phyloP scores from a whole-genome alignment of 1,140 invertebrate species.

The Leptopilina boulardi region DNA sequence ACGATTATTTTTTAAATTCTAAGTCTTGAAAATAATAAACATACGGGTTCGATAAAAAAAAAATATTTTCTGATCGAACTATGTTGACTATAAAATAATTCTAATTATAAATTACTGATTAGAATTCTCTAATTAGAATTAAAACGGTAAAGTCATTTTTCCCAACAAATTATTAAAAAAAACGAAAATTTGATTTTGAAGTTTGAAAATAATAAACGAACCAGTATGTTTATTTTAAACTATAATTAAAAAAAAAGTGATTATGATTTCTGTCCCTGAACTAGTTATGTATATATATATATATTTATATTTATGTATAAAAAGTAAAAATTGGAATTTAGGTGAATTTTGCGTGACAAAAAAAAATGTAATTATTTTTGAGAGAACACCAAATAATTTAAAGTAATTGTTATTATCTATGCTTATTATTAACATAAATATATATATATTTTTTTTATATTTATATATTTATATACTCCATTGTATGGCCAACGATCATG shows the following conservation, averaged over 20 bases:
- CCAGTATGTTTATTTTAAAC: background rate
- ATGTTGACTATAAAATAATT: too few relatives aligned
- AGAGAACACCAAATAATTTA: conserved; percentile 66
- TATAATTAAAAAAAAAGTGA: conserved; percentile 35
- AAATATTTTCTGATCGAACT: too few relatives aligned
- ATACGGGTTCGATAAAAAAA: background rate
- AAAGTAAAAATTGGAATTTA: conserved; percentile 36
- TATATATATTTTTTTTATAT: conserved; percentile 66
- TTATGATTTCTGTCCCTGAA: conserved; percentile 29
- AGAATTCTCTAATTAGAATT: too few relatives aligned
- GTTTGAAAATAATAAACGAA: background rate
- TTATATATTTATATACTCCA: conserved; percentile 72
- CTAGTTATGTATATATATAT: background rate
- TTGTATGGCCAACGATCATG: conserved; percentile 75
- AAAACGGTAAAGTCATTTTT: too few relatives aligned
- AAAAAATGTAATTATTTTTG: conserved; percentile 54
- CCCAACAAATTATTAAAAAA: too few relatives aligned
- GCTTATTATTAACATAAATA: conserved; percentile 74
- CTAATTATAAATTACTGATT: too few relatives aligned
- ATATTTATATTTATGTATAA: conserved; percentile 20
- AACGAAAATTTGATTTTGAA: too few relatives aligned
- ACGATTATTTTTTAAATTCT: background rate
- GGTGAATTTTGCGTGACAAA: conserved; percentile 17
- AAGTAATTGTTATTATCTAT: conserved; percentile 63
- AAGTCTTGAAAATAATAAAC: background rate